A percentile compares a stretch with the other conserved stretches of the same genome.
phyloP scores from a whole-genome alignment of 2,113 vertebrate species.

The Menura novaehollandiae region DNA sequence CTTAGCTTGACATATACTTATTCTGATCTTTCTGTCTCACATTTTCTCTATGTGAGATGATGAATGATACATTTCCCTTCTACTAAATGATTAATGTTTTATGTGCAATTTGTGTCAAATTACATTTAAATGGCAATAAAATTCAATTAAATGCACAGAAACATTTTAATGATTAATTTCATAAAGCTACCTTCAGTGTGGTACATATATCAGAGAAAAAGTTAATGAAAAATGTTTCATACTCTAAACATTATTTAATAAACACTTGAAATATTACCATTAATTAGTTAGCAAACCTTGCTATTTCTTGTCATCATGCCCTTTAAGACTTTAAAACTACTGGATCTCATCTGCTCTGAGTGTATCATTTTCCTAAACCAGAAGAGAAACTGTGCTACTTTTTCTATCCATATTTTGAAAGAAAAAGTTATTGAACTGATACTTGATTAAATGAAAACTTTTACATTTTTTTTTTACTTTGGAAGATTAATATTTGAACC shows the following conservation, averaged over 20 bases:
- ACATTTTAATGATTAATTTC: constrained; percentile 25
- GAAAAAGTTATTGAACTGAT: neutral
- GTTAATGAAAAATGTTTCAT: neutral
- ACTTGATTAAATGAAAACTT: neutral
- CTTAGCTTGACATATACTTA: neutral
- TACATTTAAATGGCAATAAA: constrained; percentile 39
- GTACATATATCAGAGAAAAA: neutral
- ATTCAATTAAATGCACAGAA: constrained; percentile 44
- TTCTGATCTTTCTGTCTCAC: neutral
- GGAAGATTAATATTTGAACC: neutral
- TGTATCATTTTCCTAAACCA: neutral
- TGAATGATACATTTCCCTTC: constrained; percentile 1
- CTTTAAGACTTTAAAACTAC: neutral
- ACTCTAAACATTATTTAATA: neutral
- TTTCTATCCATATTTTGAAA: neutral
- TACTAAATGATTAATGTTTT: constrained; percentile 23
- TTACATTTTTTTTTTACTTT: neutral
- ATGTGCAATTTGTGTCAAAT: constrained; percentile 22
- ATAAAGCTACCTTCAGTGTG: neutral
- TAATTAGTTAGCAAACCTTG: neutral
- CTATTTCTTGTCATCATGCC: neutral
- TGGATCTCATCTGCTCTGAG: neutral
- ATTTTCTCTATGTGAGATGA: neutral
- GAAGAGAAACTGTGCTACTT: neutral
- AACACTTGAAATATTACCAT: neutral